Evolutionary conservation across 2,797 vertebrate species (phyloP).

Genomic region (Myotis planiceps): DNA sequence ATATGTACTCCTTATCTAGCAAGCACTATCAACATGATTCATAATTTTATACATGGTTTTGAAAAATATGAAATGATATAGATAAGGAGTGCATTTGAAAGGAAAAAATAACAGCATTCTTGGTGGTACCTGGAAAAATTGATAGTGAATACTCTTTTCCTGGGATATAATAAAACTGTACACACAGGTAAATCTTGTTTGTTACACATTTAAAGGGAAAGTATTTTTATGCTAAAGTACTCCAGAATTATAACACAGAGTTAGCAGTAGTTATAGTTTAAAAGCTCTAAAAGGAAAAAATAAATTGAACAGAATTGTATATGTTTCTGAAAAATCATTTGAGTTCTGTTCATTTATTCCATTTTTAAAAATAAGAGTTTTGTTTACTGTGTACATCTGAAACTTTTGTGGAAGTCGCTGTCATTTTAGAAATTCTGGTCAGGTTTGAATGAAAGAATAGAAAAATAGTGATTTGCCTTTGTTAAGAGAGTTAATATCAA

Average conservation of each 20-base stretch:
- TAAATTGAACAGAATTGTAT: background rate
- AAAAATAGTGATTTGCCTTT: background rate
- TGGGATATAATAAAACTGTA: background rate
- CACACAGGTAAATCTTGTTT: background rate
- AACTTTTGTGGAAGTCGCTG: background rate
- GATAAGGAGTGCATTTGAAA: background rate
- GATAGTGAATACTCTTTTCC: background rate
- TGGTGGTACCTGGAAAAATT: background rate
- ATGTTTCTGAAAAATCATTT: background rate
- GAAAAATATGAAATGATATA: background rate
- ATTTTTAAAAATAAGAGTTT: slow-evolving; percentile 20
- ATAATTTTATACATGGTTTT: background rate
- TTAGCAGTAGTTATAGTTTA: background rate
- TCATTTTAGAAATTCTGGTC: background rate
- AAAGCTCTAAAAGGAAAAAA: background rate
- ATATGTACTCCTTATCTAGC: background rate
- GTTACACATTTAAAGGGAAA: background rate
- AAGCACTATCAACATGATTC: background rate
- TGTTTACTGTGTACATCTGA: background rate
- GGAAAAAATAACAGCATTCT: background rate
- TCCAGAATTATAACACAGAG: background rate
- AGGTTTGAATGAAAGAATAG: background rate
- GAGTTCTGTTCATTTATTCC: background rate
- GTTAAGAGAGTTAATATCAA: background rate
- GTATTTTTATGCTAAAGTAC: background rate